A percentile compares a stretch with the other conserved stretches of the same genome.
Evolutionary conservation across 2,888 invertebrate genomes (phyloP).

Genomic region (Helicoverpa assulta): DNA sequence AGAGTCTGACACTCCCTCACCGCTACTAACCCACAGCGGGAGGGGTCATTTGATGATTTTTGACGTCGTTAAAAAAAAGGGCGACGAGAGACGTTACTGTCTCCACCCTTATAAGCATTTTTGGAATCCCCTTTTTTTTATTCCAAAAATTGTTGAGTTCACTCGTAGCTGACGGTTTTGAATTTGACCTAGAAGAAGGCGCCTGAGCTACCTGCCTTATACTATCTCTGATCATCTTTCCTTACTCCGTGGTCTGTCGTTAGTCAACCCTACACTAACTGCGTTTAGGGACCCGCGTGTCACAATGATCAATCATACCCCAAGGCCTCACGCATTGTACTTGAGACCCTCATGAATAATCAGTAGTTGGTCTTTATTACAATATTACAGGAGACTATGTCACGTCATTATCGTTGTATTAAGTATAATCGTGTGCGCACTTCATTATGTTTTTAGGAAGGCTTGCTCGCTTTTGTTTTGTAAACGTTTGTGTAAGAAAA

Average conservation of each 20-base stretch:
- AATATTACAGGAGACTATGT: constrained; percentile 64
- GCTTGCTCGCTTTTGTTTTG: constrained; percentile 36
- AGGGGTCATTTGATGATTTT: no score
- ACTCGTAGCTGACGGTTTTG: no score
- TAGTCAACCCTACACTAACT: constrained; percentile 68
- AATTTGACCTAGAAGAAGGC: no score
- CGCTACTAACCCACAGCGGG: no score
- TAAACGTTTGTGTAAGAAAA: constrained; percentile 40
- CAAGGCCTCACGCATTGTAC: constrained; percentile 59
- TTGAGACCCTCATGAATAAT: constrained; percentile 73
- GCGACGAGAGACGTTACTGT: no score
- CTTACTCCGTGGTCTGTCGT: constrained; percentile 38
- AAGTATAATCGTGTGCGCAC: constrained; percentile 52
- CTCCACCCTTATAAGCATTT: no score
- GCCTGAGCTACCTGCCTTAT: no score
- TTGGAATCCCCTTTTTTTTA: no score
- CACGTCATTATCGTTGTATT: constrained; percentile 66
- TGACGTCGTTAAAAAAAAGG: no score
- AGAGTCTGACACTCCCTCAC: no score
- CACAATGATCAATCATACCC: constrained; percentile 76
- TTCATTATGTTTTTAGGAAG: constrained; percentile 37
- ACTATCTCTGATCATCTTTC: no score
- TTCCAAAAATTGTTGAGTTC: no score
- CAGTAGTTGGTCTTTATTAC: constrained; percentile 60
- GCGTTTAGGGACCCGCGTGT: constrained; percentile 57